phyloP scores from a whole-genome alignment of 64 coral and sea anemone species.

The Orbicella faveolata region DNA sequence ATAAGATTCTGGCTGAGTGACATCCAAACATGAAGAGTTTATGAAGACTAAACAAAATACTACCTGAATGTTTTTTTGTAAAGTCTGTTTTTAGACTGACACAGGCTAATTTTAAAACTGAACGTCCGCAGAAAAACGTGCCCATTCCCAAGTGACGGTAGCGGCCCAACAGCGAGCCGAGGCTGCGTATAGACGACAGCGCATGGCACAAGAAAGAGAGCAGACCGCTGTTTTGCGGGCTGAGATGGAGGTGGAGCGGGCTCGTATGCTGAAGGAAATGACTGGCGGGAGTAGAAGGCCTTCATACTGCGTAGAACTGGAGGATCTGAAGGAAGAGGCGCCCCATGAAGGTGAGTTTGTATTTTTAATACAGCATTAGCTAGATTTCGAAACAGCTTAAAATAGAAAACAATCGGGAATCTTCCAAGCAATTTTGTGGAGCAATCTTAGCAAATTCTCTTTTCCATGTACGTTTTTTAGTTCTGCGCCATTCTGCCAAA shows the following conservation, averaged over 20 bases:
- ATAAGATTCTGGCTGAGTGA: too few relatives aligned
- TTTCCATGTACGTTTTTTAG: too few relatives aligned
- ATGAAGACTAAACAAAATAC: too few relatives aligned
- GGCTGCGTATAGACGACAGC: conserved; percentile 40
- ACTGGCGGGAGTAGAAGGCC: conserved; percentile 14
- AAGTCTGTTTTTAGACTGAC: background rate
- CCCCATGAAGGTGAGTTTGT: background rate
- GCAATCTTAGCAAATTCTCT: too few relatives aligned
- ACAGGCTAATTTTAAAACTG: background rate
- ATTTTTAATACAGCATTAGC: background rate
- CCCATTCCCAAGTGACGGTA: conserved; percentile 37
- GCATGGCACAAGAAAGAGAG: conserved; percentile 44
- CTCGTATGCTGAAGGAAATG: conserved; percentile 29
- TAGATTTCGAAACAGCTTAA: background rate
- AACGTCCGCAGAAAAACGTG: background rate
- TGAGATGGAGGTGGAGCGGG: conserved; percentile 39
- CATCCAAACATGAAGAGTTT: too few relatives aligned
- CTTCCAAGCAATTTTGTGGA: too few relatives aligned
- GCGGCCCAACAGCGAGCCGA: conserved; percentile 40
- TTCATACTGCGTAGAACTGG: conserved; percentile 26
- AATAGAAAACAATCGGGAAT: too few relatives aligned
- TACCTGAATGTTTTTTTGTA: background rate
- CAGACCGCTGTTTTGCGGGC: conserved; percentile 34
- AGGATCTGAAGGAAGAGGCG: background rate
- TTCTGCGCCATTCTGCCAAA: too few relatives aligned